Evolutionary conservation across 2,113 vertebrate genomes (phyloP), one percentile per base, ranked within the genome.

Genomic region (Bothrops jararaca): DNA sequence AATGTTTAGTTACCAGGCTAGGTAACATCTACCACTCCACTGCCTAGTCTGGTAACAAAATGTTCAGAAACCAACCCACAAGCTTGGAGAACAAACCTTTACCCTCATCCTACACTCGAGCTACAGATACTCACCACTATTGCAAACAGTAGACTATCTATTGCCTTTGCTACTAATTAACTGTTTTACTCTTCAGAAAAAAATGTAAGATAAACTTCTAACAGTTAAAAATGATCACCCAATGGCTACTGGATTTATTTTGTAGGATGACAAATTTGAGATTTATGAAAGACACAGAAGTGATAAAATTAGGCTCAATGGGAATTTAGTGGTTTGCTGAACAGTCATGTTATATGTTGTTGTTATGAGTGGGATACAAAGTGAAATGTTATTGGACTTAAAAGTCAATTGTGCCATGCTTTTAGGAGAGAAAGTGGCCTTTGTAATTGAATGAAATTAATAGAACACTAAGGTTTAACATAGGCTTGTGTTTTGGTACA

Each of bases 371-470:
- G 48, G 4, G 24, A 80, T 86, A 86, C 34, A 94, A 91, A 95
- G 92, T 96, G 93, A 94, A 95, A 95, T 94, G 93, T 96, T 95
- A 93, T 91, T 87, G 54, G 85, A 50, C 9, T 93, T 90, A 94
- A 94, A 95, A 95, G 52, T 89, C 86, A 93, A 93, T 93, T 91
- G 91, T 93, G 90, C 60, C 39, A 9, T 60, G 88, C 90, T 91
- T 91, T 90, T 90, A 24, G 86, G 56, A 95, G 53, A 93, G 90
- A 89, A 93, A 74, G n/a, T 94, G 0, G 5, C 93, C 94, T 85
- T 93, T 93, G 91, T 74, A 91, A 80, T 60, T 89, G 89, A 91
- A n/a, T 4, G 91, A 91, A 91, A 74, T 45, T 90, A 86, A 94
- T 34, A 90, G 91, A 90, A 92, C 91, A 86, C 88, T n/a, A 0